Conservation (phyloP, 2,888 invertebrate genomes). For the Plagiodera versicolora region DNA sequence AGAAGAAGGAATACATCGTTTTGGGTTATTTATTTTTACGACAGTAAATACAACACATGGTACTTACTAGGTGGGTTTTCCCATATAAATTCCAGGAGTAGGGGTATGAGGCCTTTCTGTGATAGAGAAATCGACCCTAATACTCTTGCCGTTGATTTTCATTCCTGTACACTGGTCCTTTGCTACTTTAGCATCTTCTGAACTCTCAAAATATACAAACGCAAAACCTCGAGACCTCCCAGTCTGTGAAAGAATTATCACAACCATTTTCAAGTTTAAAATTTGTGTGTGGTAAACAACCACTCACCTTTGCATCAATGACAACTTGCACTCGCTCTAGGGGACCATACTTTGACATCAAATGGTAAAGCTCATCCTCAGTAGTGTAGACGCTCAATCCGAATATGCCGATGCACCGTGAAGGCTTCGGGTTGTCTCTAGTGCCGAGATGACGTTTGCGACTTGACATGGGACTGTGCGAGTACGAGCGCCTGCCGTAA, state of each 20-base stretch:
- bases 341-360: constrained; percentile 90
- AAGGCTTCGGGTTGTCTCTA: constrained; percentile 84
- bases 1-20: constrained; percentile 11
- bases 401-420: constrained; percentile 91
- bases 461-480: constrained; percentile 82
- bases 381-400: constrained; percentile 92
- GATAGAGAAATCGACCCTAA: constrained; percentile 94
- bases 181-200: constrained; percentile 88
- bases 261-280: no score
- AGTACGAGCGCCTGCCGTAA: constrained; percentile 60
- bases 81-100: constrained; percentile 97
- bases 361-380: constrained; percentile 87
- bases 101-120: constrained; percentile 96
- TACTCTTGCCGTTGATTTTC: constrained; percentile 90
- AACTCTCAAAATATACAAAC: constrained; percentile 89
- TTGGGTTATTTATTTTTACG: not conserved
- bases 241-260: constrained; percentile 62
- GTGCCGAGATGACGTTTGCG: constrained; percentile 77
- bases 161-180: constrained; percentile 93
- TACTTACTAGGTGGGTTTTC: constrained; percentile 77
- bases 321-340: constrained; percentile 93
- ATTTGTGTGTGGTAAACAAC: no score
- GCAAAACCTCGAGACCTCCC: constrained; percentile 94
- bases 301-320: constrained; percentile 86
- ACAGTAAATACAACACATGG: not conserved